Evolutionary conservation across 2,113 vertebrate genomes (phyloP).

Genomic region (Cochlearius cochlearius): DNA sequence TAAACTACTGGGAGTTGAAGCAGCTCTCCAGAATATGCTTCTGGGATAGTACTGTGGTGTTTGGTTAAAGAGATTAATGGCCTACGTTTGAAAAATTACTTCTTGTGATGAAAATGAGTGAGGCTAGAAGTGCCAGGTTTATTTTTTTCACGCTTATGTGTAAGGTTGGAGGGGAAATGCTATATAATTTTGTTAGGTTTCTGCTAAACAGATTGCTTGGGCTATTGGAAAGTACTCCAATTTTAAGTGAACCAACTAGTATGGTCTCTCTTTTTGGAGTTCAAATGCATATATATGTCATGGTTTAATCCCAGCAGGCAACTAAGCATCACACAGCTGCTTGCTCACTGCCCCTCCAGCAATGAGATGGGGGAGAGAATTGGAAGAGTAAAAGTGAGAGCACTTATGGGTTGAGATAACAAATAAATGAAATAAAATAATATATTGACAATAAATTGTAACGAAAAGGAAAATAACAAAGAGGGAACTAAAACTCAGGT

Average conservation of each 20-base stretch:
- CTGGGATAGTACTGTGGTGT: not conserved
- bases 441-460: too few species aligned
- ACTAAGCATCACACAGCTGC: too few species aligned
- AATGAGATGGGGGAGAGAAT: too few species aligned
- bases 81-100: not conserved
- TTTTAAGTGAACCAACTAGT: not conserved
- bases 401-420: too few species aligned
- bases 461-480: too few species aligned
- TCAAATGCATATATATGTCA: not conserved
- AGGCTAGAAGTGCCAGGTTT: not conserved
- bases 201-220: not conserved
- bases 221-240: not conserved
- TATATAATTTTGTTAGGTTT: not conserved
- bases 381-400: too few species aligned
- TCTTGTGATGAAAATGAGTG: not conserved
- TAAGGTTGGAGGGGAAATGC: not conserved
- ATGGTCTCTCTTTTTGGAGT: not conserved
- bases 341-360: too few species aligned
- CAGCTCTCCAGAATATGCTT: not conserved
- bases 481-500: too few species aligned
- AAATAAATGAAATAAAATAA: too few species aligned
- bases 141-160: not conserved
- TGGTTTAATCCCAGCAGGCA: too few species aligned
- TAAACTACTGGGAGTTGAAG: not conserved
- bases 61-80: not conserved